Conservation (phyloP, 2,888 invertebrate species). For the Conistra vaccinii region DNA sequence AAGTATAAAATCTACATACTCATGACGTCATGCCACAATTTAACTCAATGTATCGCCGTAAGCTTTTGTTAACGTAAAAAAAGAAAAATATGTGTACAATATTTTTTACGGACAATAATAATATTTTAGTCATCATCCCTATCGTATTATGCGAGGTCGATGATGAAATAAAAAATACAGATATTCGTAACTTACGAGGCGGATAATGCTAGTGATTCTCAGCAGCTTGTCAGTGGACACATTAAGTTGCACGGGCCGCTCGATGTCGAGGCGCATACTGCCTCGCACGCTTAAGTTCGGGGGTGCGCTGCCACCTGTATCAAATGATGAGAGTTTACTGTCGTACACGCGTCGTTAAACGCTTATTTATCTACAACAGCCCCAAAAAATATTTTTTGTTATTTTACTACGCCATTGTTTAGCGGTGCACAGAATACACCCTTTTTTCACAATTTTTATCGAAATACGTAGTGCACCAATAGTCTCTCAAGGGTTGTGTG, state of each 20-base stretch:
- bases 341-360: neutral
- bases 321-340: neutral
- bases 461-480: no score
- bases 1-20: no score
- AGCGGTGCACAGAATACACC: neutral
- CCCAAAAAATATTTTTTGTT: neutral
- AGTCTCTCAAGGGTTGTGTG: neutral
- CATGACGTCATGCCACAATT: no score
- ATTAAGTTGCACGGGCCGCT: constrained; percentile 80
- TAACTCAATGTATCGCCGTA: no score
- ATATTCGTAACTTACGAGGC: constrained; percentile 54
- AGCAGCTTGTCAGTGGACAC: constrained; percentile 75
- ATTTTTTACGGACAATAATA: no score
- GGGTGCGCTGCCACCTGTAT: neutral
- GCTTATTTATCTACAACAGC: neutral
- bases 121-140: no score
- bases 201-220: constrained; percentile 71
- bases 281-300: constrained; percentile 69
- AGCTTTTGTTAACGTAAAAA: no score
- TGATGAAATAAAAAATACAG: neutral
- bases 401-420: neutral
- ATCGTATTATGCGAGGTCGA: no score
- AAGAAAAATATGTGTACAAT: no score
- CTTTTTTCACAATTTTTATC: neutral
- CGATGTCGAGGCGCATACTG: constrained; percentile 75